Base-by-base conservation (phyloP, 2,888 invertebrate species). In the Sesia bembeciformis region DNA sequence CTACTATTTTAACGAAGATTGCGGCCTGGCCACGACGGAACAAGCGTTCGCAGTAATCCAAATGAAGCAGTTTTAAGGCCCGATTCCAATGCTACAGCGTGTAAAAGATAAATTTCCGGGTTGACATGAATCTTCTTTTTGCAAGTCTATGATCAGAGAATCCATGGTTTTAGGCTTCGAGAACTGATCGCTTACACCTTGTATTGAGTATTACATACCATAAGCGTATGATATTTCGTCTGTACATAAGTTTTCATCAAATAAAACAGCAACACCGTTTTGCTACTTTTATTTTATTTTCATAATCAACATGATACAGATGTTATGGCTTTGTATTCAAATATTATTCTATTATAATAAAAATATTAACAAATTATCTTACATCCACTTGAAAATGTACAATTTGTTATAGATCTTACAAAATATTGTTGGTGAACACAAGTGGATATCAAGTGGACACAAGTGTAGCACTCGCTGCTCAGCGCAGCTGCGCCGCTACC, bases 291-390 rank as follows among this genome's bases (percentile, higher is more conserved):
- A 85, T 84, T 88, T 85, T 85, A 85, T 84, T 84, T 78, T 84
- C 77, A 83, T 84, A 81, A 79, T 83, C 84, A 88, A 88, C 87
- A 86, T 84, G 83, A 86, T 87, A 88, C 88, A 88, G 85, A 84
- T 86, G 85, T 86, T 87, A 88, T 85, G 87, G 87, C 85, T 87
- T 87, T 83, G 80, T 85, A 85, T 85, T 85, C 81, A 87, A 87
- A 87, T 84, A 79, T 81, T 74, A 72, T 81, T 84, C 79, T 86
- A 84, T 83, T 78, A 82, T 84, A 85, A 84, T 88, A 87, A 88
- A 87, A 88, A 86, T 88, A 87, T 88, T 86, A 88, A 89, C 88
- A 87, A 87, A 85, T 85, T 87, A 89, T 88, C 84, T 88, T 88
- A 89, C 86, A 88, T 83, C 75, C 86, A 85, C 82, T 84, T 84